Base-by-base conservation (phyloP, 2,888 invertebrate species). In the Cosmopolites sordidus region DNA sequence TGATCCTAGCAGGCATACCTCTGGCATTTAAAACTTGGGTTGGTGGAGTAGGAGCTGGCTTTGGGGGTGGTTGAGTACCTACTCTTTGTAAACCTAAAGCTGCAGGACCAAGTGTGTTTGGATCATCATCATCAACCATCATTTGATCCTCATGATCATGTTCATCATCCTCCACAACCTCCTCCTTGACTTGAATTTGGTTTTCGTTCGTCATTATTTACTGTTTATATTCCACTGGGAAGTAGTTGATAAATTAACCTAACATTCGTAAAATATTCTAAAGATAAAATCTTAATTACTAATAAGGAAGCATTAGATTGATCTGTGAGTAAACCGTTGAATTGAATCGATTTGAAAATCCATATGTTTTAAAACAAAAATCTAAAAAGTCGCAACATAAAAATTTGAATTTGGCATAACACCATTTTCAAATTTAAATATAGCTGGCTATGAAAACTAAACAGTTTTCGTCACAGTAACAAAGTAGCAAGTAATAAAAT, bases 1-100 rank as follows among this genome's bases (percentile, higher is more conserved):
- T 80, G 61, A 92, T 92, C 53, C 94, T 80, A 3, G 89, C 91
- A 48, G 93, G 93, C 90, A 91, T 92, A 41, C 92, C 92, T 65
- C 92, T 80, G 1, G 90, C 86, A 70, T 92, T 92, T 1, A 92
- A 75, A 61, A 87, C 85, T 72, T 89, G 87, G n/a, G 87, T 81
- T 17, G 87, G 88, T 69, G 84, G 86, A 27, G 78, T 78, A 2
- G 80, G 79, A 64, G 82, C 79, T 11, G 86, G 85, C 64, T 84
- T 81, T 49, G 83, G 83, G 71, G 82, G 83, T 50, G 86, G 84
- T 54, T 87, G 87, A 1, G 89, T 84, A 14, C 91, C 91, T 39
- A 91, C 89, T 67, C 90, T 80, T 66, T 89, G 89, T 27, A 91
- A 74, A 4, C 90, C 91, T 50, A 91, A 78, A 38, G 87, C 86